Percentiles rank a stretch among this genome's conserved stretches.
These are phyloP conservation scores for Tenebrosternarchus preto DNA, from an alignment of 2,113 vertebrate genomes.

Conservation along the genomic window DNA sequence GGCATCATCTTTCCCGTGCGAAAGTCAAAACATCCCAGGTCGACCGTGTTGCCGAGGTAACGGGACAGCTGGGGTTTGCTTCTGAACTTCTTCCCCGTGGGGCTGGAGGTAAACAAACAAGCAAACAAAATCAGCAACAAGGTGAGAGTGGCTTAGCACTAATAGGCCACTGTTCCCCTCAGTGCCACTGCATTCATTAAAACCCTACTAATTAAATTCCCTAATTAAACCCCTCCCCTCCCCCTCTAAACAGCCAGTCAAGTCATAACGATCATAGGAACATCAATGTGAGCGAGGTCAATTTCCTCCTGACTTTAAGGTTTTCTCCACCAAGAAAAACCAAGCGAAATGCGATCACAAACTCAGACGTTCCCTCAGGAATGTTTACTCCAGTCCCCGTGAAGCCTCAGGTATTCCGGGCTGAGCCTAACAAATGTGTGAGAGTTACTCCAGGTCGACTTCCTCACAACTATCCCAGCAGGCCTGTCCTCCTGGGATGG, in stretches of 20 bases:
- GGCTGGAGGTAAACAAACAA: conserved; percentile 73
- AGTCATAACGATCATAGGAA: background rate
- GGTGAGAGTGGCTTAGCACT: background rate
- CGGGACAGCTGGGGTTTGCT: conserved; percentile 87
- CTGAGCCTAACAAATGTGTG: too few relatives aligned
- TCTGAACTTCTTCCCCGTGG: conserved; percentile 86
- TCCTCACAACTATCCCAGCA: too few relatives aligned
- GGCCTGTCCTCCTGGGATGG: too few relatives aligned
- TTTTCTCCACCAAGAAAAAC: background rate
- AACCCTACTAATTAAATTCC: background rate
- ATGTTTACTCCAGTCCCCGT: too few relatives aligned
- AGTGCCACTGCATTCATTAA: background rate
- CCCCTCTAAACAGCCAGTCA: background rate
- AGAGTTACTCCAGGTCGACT: too few relatives aligned
- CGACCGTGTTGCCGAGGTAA: conserved; percentile 83
- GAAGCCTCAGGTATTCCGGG: too few relatives aligned
- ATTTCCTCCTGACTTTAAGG: background rate
- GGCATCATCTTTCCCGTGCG: conserved; percentile 89
- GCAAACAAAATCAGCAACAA: conserved; percentile 2
- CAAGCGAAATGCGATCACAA: too few relatives aligned
- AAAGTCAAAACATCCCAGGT: conserved; percentile 88
- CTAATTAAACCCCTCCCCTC: too few relatives aligned
- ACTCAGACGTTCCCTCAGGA: too few relatives aligned
- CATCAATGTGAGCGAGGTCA: background rate
- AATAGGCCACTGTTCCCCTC: background rate